Evolutionary conservation across 1,140 invertebrate species (phyloP).

Genomic region (Lasaia peninsularis): DNA sequence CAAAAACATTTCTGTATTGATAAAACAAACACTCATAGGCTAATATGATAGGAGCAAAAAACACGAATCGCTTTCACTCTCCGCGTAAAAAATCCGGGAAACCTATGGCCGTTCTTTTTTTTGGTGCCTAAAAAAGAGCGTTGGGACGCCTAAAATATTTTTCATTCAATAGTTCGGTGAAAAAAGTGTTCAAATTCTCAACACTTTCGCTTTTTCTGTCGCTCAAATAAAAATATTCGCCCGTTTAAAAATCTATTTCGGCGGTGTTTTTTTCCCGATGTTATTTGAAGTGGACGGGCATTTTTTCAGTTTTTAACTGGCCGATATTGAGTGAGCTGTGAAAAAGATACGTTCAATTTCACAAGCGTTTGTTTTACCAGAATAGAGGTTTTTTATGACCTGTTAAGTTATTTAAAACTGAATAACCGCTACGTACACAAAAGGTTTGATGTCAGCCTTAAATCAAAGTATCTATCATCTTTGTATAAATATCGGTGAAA

Average conservation of each 20-base stretch:
- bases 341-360: conserved; percentile 1
- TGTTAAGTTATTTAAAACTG: background rate
- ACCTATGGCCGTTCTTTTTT: conserved; percentile 36
- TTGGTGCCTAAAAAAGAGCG: conserved; percentile 43
- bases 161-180: conserved; percentile 47
- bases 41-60: conserved; percentile 17
- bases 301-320: conserved; percentile 8
- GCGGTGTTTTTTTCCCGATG: conserved; percentile 31
- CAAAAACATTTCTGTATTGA: background rate
- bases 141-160: conserved; percentile 45
- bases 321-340: conserved; percentile 6
- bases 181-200: conserved; percentile 51
- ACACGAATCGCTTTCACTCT: conserved; percentile 36
- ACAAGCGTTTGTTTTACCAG: background rate
- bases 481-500: too few relatives aligned
- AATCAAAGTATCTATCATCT: too few relatives aligned
- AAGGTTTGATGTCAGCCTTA: too few relatives aligned
- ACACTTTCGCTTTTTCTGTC: conserved; percentile 50
- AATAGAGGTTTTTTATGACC: background rate
- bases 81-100: conserved; percentile 29
- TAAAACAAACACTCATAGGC: conserved; percentile 1
- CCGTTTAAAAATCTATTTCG: conserved; percentile 42
- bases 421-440: too few relatives aligned
- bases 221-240: conserved; percentile 49
- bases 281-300: conserved; percentile 11